Evolutionary conservation across 2,888 invertebrate species (phyloP).

Genomic region (Hyalella azteca): DNA sequence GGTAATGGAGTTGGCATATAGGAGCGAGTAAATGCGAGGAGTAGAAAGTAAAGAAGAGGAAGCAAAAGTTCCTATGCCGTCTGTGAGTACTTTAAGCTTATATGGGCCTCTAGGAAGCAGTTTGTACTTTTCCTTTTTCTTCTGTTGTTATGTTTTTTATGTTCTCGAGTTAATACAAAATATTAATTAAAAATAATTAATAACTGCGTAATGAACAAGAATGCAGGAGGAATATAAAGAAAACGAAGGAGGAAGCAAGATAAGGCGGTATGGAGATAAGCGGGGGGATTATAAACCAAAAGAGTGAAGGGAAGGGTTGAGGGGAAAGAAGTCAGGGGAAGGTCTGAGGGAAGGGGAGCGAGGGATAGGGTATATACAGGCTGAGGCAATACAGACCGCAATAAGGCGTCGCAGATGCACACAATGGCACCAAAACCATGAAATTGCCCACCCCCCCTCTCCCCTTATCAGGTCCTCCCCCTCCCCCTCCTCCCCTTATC

Average conservation of each 20-base stretch:
- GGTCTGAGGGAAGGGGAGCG: not conserved
- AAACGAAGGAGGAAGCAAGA: not conserved
- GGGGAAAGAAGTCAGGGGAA: not conserved
- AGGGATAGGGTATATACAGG: not conserved
- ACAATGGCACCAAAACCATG: not conserved
- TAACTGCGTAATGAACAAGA: too few relatives aligned
- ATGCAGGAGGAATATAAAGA: too few relatives aligned
- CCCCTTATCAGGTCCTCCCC: not conserved
- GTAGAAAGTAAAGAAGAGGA: too few relatives aligned
- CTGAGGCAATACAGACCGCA: not conserved
- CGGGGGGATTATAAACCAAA: not conserved
- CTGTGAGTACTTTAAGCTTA: too few relatives aligned
- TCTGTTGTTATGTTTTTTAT: too few relatives aligned
- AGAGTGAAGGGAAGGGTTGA: not conserved
- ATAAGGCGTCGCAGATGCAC: not conserved
- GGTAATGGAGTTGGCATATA: too few relatives aligned
- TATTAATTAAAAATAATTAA: too few relatives aligned
- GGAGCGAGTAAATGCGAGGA: too few relatives aligned
- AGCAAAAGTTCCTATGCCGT: too few relatives aligned
- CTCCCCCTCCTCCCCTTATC: not conserved
- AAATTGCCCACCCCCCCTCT: not conserved
- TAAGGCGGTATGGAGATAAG: not conserved
- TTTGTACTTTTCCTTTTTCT: too few relatives aligned
- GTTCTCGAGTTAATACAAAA: too few relatives aligned
- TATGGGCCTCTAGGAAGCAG: too few relatives aligned